Evolutionary conservation across 2,888 invertebrate genomes (phyloP), one percentile per base, ranked within the genome.

Genomic region (Metallyticus violacea): DNA sequence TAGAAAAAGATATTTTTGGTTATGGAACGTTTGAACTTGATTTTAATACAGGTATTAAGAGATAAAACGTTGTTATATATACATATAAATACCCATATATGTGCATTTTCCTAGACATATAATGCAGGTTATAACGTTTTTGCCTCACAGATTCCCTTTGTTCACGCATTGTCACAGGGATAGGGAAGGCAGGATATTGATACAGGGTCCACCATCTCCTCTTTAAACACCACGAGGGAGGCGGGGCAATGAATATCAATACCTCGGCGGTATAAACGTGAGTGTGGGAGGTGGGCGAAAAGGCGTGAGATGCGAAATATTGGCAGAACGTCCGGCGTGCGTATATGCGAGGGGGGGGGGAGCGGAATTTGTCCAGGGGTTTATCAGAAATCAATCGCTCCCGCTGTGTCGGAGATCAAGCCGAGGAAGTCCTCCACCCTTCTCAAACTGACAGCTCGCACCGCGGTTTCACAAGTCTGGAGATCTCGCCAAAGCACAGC

Each of bases 331-430:
- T 30, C 77, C 77, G 78, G 28, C 78, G 29, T 30, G 85, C 28
- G 62, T n/a, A n/a, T n/a, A n/a, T n/a, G n/a, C n/a, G n/a, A n/a
- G n/a, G n/a, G n/a, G n/a, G n/a, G 77, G 40, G 26, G 27, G 85
- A 9, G 30, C 85, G 85, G 88, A 86, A 88, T 88, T 88, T 88
- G 88, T 88, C 85, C 88, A 84, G 77, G 79, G 85, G 88, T 87
- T 88, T 88, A 88, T 88, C 88, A 85, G 88, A 88, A 88, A 88
- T 88, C 88, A 88, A 88, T 88, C 88, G 87, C 76, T 85, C 29
- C 40, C 86, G 40, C 40, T 62, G 40, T 62, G 40, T 62, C 40
- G 40, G 80, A 86, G 86, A 86, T 86, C 86, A 86, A 86, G 77
- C 26, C 83, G 28, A 26, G 62, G 76, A 62, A 62, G 22, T 62